Evolutionary conservation across 2,888 invertebrate species (phyloP), one percentile per base, ranked within the genome.

Genomic region (Aspidiotus destructor): DNA sequence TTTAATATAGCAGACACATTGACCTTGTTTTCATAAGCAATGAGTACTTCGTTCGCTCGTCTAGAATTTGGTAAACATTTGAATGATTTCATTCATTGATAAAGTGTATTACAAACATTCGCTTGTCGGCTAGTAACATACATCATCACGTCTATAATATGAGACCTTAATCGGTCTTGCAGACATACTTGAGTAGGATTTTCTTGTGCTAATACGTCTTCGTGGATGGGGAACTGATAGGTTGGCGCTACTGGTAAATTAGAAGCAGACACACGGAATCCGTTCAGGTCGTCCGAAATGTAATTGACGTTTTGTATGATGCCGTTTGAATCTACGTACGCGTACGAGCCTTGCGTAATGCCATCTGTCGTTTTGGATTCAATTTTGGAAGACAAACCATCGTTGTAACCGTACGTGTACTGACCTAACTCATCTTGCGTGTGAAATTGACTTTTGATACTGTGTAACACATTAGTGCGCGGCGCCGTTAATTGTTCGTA

Each of bases 211-310:
- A 58, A 13, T 13, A 58, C 58, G 1, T 58, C 58, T 9, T 54
- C 28, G 28, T 28, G 54, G 10, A 41, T 41, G 0, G 15, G 63
- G 10, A 42, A 62, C 2, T 68, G 58, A n/a, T 70, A 69, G 11
- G 71, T 73, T 17, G 76, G 76, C 15, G 74, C 76, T 40, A 74
- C 75, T 7, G 81, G 80, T 57, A 80, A 72, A 74, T 80, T 80
- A 63, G 80, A 78, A 52, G 79, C 79, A 9, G 77, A 75, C 8
- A 80, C 77, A 8, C 77, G 76, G 75, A 80, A 81, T n/a, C 80
- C 81, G 69, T 77, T 75, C 48, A 76, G 73, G 40, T 76, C 75
- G 69, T 80, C 80, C 2, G 79, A 77, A 5, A 77, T 76, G 73
- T 80, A 80, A 61, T 76, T 76, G 8, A 78, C 77, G 44, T 75